Evolutionary conservation across 2,113 vertebrate genomes (phyloP).

Genomic region (Phainopepla nitens): DNA sequence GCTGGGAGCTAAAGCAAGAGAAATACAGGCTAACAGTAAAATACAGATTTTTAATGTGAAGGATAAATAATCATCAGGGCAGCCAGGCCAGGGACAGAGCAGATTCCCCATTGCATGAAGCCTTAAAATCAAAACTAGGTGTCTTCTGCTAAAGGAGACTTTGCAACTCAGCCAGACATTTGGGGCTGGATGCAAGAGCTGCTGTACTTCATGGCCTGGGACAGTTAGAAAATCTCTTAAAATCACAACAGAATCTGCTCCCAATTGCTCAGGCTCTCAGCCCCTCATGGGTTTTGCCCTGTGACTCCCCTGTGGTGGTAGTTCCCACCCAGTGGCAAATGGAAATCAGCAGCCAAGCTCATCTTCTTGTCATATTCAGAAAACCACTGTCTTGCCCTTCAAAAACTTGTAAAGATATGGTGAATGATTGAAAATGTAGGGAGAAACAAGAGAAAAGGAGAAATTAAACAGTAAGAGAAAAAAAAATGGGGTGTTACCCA

Average conservation of each 20-base stretch:
- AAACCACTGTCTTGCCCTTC: background rate
- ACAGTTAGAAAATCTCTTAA: background rate
- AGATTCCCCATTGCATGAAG: background rate
- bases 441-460: slow-evolving; percentile 8
- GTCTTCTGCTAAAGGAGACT: background rate
- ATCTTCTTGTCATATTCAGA: background rate
- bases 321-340: background rate
- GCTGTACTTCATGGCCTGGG: background rate
- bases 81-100: background rate
- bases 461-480: slow-evolving; percentile 25
- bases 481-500: slow-evolving; percentile 48
- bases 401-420: background rate
- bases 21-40: slow-evolving; percentile 4
- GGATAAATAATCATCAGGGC: background rate
- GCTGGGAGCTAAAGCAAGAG: background rate
- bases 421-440: background rate
- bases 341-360: background rate
- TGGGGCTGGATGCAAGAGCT: background rate
- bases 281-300: background rate
- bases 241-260: background rate
- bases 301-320: background rate
- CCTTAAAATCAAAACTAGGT: background rate
- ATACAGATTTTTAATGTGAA: background rate
- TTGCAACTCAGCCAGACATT: background rate
- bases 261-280: background rate